Evolutionary conservation across 2,888 invertebrate species (phyloP).

Genomic region (Margaritifera margaritifera): DNA sequence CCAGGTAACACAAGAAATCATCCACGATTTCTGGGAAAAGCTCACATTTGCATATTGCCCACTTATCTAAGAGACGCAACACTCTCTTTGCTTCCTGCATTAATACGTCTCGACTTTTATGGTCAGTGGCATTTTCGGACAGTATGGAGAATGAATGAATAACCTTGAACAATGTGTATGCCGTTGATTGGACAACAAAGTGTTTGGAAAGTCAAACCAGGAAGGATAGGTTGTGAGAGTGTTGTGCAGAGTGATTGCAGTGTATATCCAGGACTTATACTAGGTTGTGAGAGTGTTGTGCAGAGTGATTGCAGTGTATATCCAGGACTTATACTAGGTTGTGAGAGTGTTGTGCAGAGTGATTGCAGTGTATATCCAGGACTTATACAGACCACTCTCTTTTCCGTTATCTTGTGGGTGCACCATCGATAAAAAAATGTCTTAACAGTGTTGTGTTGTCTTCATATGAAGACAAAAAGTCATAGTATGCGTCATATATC

Average conservation of each 20-base stretch:
- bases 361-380: conserved; percentile 4
- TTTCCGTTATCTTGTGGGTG: neutral
- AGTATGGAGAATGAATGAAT: too few species aligned
- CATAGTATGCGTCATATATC: conserved; percentile 9
- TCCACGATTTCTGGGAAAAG: too few species aligned
- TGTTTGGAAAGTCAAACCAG: neutral
- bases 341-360: conserved; percentile 6
- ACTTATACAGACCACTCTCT: neutral
- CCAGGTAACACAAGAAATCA: too few species aligned
- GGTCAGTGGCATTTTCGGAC: too few species aligned
- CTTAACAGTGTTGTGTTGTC: neutral
- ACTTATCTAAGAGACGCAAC: too few species aligned
- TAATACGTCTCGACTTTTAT: too few species aligned
- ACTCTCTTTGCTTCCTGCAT: too few species aligned
- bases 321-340: neutral
- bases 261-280: conserved; percentile 6
- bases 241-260: conserved; percentile 4
- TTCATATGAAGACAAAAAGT: conserved; percentile 3
- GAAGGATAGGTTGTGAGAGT: neutral
- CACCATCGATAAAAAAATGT: conserved; percentile 4
- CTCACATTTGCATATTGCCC: too few species aligned
- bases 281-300: conserved; percentile 5
- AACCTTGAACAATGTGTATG: conserved; percentile 7
- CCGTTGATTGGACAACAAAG: conserved; percentile 5
- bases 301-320: conserved; percentile 3